These are phyloP conservation scores for Teinopalpus imperialis DNA, from an alignment of 2,888 invertebrate species.

Conservation along the genomic window DNA sequence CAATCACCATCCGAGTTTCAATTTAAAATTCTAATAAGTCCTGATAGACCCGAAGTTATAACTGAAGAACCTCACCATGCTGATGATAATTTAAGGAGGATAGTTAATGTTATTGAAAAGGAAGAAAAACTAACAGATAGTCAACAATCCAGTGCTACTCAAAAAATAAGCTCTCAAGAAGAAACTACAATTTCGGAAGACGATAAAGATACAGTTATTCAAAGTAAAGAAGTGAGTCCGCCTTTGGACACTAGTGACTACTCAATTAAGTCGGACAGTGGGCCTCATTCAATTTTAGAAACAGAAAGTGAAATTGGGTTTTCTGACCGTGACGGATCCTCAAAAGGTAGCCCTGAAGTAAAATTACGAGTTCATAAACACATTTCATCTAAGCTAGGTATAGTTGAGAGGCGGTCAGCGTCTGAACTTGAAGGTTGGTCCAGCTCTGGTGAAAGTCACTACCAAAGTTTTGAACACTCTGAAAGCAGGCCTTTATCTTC, in stretches of 20 bases:
- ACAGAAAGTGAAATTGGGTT: conserved; percentile 71
- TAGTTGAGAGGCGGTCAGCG: conserved; percentile 86
- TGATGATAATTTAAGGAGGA: conserved; percentile 60
- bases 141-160: conserved; percentile 63
- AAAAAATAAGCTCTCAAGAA: conserved; percentile 67
- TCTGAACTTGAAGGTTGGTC: conserved; percentile 91
- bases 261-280: conserved; percentile 73
- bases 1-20: conserved; percentile 89
- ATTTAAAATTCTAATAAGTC: conserved; percentile 83
- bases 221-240: conserved; percentile 66
- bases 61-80: conserved; percentile 80
- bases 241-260: conserved; percentile 65
- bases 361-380: conserved; percentile 70
- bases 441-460: conserved; percentile 94
- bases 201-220: conserved; percentile 71
- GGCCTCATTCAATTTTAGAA: conserved; percentile 76
- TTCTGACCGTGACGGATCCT: conserved; percentile 72
- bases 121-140: conserved; percentile 50
- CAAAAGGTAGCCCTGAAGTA: conserved; percentile 71
- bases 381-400: conserved; percentile 69
- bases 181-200: conserved; percentile 81
- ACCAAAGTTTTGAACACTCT: conserved; percentile 92
- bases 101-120: conserved; percentile 39
- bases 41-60: conserved; percentile 80
- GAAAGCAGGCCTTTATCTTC: conserved; percentile 93